Evolutionary conservation across 2,797 vertebrate species (phyloP).

Genomic region (Discoglossus pictus): DNA sequence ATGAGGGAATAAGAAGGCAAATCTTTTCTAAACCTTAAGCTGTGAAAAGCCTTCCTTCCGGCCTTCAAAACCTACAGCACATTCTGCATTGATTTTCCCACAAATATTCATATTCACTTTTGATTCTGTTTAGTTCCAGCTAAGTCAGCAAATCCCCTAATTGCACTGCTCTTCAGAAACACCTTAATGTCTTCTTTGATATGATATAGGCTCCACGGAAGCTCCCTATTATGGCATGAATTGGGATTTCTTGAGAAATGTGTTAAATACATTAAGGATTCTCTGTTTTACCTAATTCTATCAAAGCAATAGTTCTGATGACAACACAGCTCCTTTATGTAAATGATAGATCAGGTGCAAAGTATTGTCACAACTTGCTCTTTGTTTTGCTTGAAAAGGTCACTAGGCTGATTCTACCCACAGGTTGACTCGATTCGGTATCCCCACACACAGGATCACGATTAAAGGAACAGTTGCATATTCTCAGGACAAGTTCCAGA

Average conservation of each 20-base stretch:
- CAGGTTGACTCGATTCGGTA: too few relatives aligned
- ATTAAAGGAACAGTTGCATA: too few relatives aligned
- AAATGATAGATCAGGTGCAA: too few relatives aligned
- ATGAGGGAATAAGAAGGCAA: slow-evolving; percentile 42
- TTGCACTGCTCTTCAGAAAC: slow-evolving; percentile 39
- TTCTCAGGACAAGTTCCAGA: too few relatives aligned
- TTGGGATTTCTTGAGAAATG: background rate
- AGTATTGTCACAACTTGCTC: too few relatives aligned
- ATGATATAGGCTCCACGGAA: slow-evolving; percentile 28
- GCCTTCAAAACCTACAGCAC: slow-evolving; percentile 53
- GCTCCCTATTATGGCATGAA: slow-evolving; percentile 8
- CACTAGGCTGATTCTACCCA: too few relatives aligned
- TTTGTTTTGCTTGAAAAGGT: too few relatives aligned
- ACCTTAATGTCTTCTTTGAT: slow-evolving; percentile 41
- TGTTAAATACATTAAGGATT: slow-evolving; percentile 16
- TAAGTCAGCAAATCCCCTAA: slow-evolving; percentile 57
- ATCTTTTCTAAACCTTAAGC: slow-evolving; percentile 51
- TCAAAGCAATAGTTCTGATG: too few relatives aligned
- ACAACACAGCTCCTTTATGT: too few relatives aligned
- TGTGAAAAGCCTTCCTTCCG: slow-evolving; percentile 54
- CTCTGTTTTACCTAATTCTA: background rate
- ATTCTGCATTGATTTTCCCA: slow-evolving; percentile 47
- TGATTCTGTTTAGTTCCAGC: slow-evolving; percentile 53
- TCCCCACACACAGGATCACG: too few relatives aligned
- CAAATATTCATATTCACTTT: slow-evolving; percentile 50